phyloP scores from a whole-genome alignment of 2,888 invertebrate genomes.

The Conops quadrifasciatus region DNA sequence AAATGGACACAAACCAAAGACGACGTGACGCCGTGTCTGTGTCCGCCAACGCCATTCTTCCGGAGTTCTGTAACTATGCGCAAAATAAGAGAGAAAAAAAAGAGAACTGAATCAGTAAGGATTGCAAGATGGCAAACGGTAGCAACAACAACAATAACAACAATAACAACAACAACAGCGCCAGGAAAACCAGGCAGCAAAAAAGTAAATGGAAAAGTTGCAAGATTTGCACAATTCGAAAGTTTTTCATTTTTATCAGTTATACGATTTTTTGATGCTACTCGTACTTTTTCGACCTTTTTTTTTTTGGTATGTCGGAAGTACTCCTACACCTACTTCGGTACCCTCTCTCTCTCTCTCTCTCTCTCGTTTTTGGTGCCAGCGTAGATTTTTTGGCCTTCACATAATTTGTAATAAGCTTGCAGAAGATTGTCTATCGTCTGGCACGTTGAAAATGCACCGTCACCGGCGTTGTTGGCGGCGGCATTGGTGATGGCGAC shows the following conservation, averaged over 20 bases:
- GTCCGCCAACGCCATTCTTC: constrained; percentile 11
- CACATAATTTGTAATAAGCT: constrained; percentile 36
- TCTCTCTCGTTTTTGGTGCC: neutral
- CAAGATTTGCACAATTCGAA: constrained; percentile 13
- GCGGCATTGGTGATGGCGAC: neutral
- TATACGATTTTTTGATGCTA: neutral
- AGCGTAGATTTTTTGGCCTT: neutral
- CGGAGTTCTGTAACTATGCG: neutral
- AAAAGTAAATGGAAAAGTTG: neutral
- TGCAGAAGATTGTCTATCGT: constrained; percentile 2
- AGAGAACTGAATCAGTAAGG: neutral
- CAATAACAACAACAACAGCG: neutral
- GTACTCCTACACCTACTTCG: neutral
- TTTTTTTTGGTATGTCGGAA: neutral
- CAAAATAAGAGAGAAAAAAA: neutral
- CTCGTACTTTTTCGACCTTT: neutral
- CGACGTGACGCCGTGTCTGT: constrained; percentile 40
- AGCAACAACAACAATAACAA: constrained; percentile 1
- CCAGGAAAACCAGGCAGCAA: neutral
- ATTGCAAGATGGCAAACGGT: neutral
- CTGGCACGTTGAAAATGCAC: neutral
- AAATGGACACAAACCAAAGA: constrained; percentile 22
- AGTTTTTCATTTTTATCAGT: constrained; percentile 14
- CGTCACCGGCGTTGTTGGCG: neutral
- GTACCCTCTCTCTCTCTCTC: neutral